Evolutionary conservation across 2,797 vertebrate genomes (phyloP), one percentile per base, ranked within the genome.

Genomic region (Ctenopoma multispine): DNA sequence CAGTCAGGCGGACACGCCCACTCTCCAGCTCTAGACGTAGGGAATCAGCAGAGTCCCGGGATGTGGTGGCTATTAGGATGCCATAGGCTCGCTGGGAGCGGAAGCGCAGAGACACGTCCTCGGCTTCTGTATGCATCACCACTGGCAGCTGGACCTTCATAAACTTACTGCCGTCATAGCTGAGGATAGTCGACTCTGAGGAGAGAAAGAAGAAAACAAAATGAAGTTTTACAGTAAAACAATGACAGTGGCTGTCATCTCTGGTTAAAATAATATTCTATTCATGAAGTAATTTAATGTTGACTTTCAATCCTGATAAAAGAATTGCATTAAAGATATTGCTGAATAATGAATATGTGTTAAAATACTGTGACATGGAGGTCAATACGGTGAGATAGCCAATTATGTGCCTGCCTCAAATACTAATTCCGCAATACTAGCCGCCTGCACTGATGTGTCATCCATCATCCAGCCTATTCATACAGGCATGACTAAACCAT

Each of bases 81-180:
- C 98, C 98, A 0, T 97, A 99, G 3, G 97, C 98, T 58, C 98
- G 88, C 80, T 98, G 98, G n/a, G 97, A 99, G 21, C 97, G 94
- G 91, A 99, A 99, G 60, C 97, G 92, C 78, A 99, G 89, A 3
- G 96, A 98, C 80, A 99, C 96, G 0, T 99, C 98, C 86, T 99
- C 98, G 0, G 97, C 98, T 67, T 99, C 97, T 0, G 98, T 99
- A 81, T 98, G 97, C 98, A 99, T 99, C 83, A 97, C 97, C 86
- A 98, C 92, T 0, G 97, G 97, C 70, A 99, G 95, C 81, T 98
- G 97, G 83, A 99, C 96, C 91, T 99, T 99, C 98, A 99, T 99
- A 70, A 98, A 99, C 95, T 98, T 99, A 51, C 97, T 98, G 88
- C 98, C 98, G 14, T 99, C 97, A 0, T 98, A 99, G 90, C 97